phyloP scores from a whole-genome alignment of 2,888 invertebrate genomes.

The Terebella lapidaria region DNA sequence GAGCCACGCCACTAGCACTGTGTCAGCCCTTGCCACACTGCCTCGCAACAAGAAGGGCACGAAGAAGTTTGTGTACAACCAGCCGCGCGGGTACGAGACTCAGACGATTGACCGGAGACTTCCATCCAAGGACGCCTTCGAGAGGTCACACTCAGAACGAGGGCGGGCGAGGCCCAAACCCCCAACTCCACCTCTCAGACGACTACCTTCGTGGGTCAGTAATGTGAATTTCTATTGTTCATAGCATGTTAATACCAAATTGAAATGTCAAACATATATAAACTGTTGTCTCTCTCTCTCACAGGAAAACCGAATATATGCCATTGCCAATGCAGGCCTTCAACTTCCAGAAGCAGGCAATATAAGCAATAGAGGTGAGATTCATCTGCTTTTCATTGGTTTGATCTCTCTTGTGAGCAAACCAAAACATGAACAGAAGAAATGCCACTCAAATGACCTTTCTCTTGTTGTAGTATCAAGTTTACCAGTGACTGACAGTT shows the following conservation, averaged over 20 bases:
- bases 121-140: constrained; percentile 6
- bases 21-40: constrained; percentile 40
- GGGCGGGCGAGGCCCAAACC: constrained; percentile 56
- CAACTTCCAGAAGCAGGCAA: constrained; percentile 11
- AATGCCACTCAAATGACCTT: too few species aligned
- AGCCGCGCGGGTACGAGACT: constrained; percentile 10
- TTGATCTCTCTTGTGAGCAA: too few species aligned
- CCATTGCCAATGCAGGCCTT: constrained; percentile 60
- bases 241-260: too few species aligned
- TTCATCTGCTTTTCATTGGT: background rate
- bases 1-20: constrained; percentile 28
- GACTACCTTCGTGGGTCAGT: constrained; percentile 80
- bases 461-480: constrained; percentile 13
- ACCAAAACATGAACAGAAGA: background rate
- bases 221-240: background rate
- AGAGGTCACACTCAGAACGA: constrained; percentile 8
- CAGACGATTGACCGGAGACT: background rate
- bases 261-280: too few species aligned
- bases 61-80: background rate
- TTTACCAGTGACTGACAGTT: constrained; percentile 18
- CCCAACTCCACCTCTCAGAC: constrained; percentile 84
- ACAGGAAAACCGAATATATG: constrained; percentile 82
- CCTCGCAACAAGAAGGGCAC: constrained; percentile 31
- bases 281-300: too few species aligned
- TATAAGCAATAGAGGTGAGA: constrained; percentile 2